Evolutionary conservation across 2,888 invertebrate genomes (phyloP), one percentile per base, ranked within the genome.

Genomic region (Rhingia rostrata): DNA sequence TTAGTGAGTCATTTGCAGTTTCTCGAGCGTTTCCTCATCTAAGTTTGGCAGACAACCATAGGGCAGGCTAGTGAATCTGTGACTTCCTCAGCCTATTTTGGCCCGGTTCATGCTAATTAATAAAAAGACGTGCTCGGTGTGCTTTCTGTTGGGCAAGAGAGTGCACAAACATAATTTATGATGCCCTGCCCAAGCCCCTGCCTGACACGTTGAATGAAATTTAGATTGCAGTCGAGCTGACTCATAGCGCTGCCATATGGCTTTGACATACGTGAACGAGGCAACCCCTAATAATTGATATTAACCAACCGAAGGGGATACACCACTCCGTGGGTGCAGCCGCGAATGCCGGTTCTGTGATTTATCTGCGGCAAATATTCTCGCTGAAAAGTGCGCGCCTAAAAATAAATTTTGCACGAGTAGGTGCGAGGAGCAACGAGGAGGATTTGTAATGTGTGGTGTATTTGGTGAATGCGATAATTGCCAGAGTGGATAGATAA

Each of bases 1-100:
- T 60, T 41, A 51, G 51, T 60, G 51, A 51, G 70, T 60, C 70
- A 51, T 70, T 12, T 60, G 70, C 70, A 70, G 14, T 41, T 10
- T 70, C 33, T 39, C 70, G n/a, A 60, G 58, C 12, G 5, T 60
- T 41, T 51, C 6, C 10, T 22, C 22, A 22, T 22, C 22, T 49
- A 22, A 22, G 2, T 49, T 49, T 32, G 30, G 49, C 49, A 12
- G 12, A 12, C n/a, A 49, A 30, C 1, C 49, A 32, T 22, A 10
- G 1, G 9, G 22, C 49, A 5, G 9, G 2, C 22, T 41, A 10
- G 7, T 10, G 49, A 6, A n/a, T n/a, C 4, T 49, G 7, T 49
- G 30, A 4, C 4, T 22, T 30, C 22, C 10, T 10, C 49, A 22
- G 49, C 10, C 9, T 22, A 49, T 30, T 49, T 49, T 30, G 5